Evolutionary conservation across 2,888 invertebrate species (phyloP).

Genomic region (Orchestes rusci): DNA sequence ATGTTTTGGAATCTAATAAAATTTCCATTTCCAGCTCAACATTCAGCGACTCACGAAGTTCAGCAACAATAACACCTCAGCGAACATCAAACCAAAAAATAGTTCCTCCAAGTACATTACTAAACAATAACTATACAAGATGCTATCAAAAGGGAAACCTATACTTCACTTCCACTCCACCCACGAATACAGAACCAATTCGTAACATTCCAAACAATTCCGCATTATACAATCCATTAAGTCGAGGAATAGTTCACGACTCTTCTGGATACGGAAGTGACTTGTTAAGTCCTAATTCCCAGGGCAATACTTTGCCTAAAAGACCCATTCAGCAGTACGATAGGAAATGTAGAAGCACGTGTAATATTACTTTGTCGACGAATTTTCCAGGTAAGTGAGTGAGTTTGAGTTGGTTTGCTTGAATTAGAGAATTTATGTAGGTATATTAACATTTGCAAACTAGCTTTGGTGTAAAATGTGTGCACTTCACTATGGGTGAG

Average conservation of each 20-base stretch:
- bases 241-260: slow-evolving; percentile 15
- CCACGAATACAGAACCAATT: slow-evolving; percentile 16
- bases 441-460: too few relatives aligned
- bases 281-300: slow-evolving; percentile 42
- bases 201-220: slow-evolving; percentile 39
- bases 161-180: slow-evolving; percentile 48
- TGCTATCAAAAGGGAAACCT: slow-evolving; percentile 50
- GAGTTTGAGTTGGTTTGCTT: neutral
- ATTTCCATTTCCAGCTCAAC: too few relatives aligned
- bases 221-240: slow-evolving; percentile 2
- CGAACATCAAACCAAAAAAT: slow-evolving; percentile 16
- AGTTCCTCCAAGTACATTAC: slow-evolving; percentile 21
- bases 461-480: too few relatives aligned
- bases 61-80: slow-evolving; percentile 13
- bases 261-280: slow-evolving; percentile 51
- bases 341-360: slow-evolving; percentile 57
- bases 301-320: slow-evolving; percentile 35
- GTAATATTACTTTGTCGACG: slow-evolving; percentile 57
- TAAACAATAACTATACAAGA: slow-evolving; percentile 14
- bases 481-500: too few relatives aligned
- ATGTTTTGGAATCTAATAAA: too few relatives aligned
- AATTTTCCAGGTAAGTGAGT: slow-evolving; percentile 40
- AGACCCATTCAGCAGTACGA: slow-evolving; percentile 40
- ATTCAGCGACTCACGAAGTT: slow-evolving; percentile 14
- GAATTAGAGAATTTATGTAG: too few relatives aligned